These are phyloP conservation scores for Lepus timidus DNA, from an alignment of 2,113 vertebrate genomes.

Conservation along the genomic window DNA sequence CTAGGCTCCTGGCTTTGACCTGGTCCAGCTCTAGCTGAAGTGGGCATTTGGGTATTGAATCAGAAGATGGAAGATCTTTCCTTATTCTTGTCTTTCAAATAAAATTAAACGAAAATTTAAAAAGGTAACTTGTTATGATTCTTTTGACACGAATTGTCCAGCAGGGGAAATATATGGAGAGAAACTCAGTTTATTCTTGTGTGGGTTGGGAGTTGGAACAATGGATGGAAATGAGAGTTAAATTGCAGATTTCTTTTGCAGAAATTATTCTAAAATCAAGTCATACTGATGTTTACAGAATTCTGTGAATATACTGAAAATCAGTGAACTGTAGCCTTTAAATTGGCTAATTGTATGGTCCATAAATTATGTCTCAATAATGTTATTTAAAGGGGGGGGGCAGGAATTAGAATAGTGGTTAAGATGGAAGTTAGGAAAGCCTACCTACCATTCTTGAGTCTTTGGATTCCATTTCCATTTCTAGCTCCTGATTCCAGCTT, in stretches of 20 bases:
- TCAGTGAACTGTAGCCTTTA: not conserved
- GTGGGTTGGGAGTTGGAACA: not conserved
- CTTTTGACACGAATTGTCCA: not conserved
- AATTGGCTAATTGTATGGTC: not conserved
- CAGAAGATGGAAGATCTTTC: too few relatives aligned
- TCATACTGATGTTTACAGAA: not conserved
- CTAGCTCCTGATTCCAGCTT: too few relatives aligned
- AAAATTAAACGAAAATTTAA: too few relatives aligned
- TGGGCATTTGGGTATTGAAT: too few relatives aligned
- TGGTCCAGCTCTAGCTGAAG: too few relatives aligned
- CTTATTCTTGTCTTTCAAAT: too few relatives aligned
- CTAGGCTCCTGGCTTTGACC: too few relatives aligned
- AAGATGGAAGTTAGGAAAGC: not conserved
- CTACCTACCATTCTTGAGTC: too few relatives aligned
- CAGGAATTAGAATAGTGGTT: not conserved
- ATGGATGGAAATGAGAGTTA: not conserved
- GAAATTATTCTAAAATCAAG: not conserved
- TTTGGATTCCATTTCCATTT: too few relatives aligned
- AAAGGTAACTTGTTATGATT: not conserved
- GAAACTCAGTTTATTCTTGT: not conserved
- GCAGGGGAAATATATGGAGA: not conserved
- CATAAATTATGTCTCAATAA: not conserved
- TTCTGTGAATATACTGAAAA: slow-evolving; percentile 19
- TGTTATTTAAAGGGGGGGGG: not conserved
- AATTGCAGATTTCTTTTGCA: not conserved